phyloP scores from a whole-genome alignment of 1,140 invertebrate genomes.

The Dreissena rostriformis region DNA sequence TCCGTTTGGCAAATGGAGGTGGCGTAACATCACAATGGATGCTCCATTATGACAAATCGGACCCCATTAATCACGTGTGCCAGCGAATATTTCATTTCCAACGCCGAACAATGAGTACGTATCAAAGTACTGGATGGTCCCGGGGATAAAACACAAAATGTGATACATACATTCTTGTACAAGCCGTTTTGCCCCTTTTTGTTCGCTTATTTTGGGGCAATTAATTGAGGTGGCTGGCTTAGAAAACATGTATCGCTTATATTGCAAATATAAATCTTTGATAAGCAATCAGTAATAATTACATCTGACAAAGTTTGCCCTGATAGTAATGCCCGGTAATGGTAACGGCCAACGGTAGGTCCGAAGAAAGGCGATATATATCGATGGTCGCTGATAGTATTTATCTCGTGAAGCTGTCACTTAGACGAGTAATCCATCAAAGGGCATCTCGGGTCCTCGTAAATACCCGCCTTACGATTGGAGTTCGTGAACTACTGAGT shows the following conservation, averaged over 20 bases:
- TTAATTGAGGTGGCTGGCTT: neutral
- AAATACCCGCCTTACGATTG: neutral
- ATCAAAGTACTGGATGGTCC: neutral
- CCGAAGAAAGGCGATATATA: neutral
- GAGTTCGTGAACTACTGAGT: neutral
- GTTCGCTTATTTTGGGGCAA: too few species aligned
- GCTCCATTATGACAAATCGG: neutral
- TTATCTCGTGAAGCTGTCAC: too few species aligned
- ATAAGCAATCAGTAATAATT: neutral
- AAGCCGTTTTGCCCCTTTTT: too few species aligned
- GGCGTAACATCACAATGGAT: neutral
- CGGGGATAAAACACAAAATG: neutral
- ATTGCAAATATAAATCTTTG: slow-evolving; percentile 11
- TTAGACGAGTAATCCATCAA: neutral
- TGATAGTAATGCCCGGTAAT: neutral
- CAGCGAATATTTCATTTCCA: neutral
- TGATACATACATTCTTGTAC: neutral
- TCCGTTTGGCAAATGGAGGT: neutral
- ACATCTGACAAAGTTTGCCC: neutral
- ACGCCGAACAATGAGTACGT: neutral
- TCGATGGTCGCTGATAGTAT: neutral
- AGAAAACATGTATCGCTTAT: neutral
- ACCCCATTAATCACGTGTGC: neutral
- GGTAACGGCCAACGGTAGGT: neutral
- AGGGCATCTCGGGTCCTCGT: neutral